Conservation (phyloP, 2,888 invertebrate genomes). For the Ceraclea dissimilis region DNA sequence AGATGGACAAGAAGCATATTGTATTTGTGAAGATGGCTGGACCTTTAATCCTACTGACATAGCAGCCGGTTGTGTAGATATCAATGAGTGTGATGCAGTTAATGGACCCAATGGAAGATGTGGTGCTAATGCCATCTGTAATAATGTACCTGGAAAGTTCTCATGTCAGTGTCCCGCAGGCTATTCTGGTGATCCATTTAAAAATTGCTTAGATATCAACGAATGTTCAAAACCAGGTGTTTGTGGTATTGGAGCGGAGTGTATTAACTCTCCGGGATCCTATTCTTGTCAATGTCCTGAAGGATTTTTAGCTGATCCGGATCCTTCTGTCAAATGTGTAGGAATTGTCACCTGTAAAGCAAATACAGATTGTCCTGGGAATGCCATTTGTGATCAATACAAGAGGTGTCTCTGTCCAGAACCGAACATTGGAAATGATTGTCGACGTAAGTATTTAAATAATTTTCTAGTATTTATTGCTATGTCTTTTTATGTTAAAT, state of each 20-base stretch:
- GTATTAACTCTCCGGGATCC: conserved; percentile 70
- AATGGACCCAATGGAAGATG: conserved; percentile 76
- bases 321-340: conserved; percentile 72
- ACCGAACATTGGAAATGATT: conserved; percentile 86
- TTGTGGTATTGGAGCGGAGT: conserved; percentile 77
- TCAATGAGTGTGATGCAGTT: conserved; percentile 79
- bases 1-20: conserved; percentile 82
- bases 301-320: conserved; percentile 75
- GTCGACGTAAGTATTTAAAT: conserved; percentile 68
- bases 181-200: conserved; percentile 76
- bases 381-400: conserved; percentile 73
- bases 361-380: conserved; percentile 80
- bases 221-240: conserved; percentile 66
- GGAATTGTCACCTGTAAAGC: conserved; percentile 70
- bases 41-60: conserved; percentile 85
- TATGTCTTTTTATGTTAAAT: neutral
- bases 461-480: neutral
- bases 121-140: conserved; percentile 75
- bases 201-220: conserved; percentile 74
- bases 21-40: conserved; percentile 90
- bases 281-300: conserved; percentile 76
- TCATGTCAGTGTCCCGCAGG: conserved; percentile 77
- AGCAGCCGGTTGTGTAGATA: conserved; percentile 83
- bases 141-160: conserved; percentile 73
- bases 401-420: conserved; percentile 81